Conservation (phyloP, 2,888 invertebrate species). For the Pegoplata infirma region DNA sequence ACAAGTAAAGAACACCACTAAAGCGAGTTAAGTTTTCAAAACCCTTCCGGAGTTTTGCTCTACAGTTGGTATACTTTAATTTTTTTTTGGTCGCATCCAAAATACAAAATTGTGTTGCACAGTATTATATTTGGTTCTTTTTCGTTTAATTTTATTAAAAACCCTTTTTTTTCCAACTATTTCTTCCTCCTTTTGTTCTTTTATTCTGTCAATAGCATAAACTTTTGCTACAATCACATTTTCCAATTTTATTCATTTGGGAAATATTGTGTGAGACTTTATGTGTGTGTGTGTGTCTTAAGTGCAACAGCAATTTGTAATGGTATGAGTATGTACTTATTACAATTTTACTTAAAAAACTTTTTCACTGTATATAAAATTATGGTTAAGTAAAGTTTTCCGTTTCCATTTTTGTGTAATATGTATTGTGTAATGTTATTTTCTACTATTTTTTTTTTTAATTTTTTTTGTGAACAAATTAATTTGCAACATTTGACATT, state of each 20-base stretch:
- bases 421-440: no score
- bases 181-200: background rate
- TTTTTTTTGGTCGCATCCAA: no score
- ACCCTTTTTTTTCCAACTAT: background rate
- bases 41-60: no score
- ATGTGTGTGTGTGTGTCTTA: no score
- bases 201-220: background rate
- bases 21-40: no score
- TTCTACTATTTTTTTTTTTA: background rate
- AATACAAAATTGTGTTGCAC: no score
- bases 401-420: no score
- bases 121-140: background rate
- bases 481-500: slow-evolving; percentile 41
- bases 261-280: no score
- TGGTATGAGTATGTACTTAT: background rate
- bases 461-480: background rate
- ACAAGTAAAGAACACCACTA: no score
- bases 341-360: background rate
- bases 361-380: background rate
- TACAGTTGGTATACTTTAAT: no score
- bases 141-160: background rate
- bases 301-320: no score
- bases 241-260: background rate
- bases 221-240: background rate
- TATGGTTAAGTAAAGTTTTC: background rate